Percentiles rank a stretch among this genome's conserved stretches.
Evolutionary conservation across 2,888 invertebrate genomes (phyloP).

Genomic region (Argyresthia goedartella): DNA sequence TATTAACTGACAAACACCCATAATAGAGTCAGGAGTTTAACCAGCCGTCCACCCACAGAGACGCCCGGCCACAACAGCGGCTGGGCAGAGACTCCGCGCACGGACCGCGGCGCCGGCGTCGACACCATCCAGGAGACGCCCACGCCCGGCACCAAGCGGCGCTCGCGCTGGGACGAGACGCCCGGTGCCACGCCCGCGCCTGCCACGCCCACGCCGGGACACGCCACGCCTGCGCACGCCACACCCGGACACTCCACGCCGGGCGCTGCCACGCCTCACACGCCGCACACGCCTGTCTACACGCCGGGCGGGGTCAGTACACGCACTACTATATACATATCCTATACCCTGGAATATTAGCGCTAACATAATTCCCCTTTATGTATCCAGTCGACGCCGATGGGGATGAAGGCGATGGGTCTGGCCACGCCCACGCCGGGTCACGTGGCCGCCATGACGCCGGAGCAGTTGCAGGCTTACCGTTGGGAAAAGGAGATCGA

Average conservation of each 20-base stretch:
- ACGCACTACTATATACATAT: background rate
- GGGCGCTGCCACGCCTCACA: slow-evolving; percentile 73
- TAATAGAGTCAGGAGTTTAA: too few species aligned
- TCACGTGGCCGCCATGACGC: slow-evolving; percentile 97
- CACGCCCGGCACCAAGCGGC: slow-evolving; percentile 94
- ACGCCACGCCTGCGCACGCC: slow-evolving; percentile 79
- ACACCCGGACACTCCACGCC: slow-evolving; percentile 84
- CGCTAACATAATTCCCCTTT: background rate
- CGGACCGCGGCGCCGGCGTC: slow-evolving; percentile 85
- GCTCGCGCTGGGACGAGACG: slow-evolving; percentile 99
- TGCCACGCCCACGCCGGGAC: slow-evolving; percentile 79
- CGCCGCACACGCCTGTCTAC: slow-evolving; percentile 72
- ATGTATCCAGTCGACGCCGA: slow-evolving; percentile 76
- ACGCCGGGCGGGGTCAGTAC: slow-evolving; percentile 82
- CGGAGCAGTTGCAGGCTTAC: slow-evolving; percentile 98
- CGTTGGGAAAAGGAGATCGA: slow-evolving; percentile 99
- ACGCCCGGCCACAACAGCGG: slow-evolving; percentile 97
- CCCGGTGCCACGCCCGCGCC: slow-evolving; percentile 84
- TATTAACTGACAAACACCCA: too few species aligned
- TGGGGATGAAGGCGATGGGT: slow-evolving; percentile 96
- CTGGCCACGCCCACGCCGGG: slow-evolving; percentile 98
- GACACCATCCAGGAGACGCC: slow-evolving; percentile 92
- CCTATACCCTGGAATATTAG: too few species aligned
- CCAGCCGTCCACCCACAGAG: slow-evolving; percentile 72
- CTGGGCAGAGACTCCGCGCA: slow-evolving; percentile 99